Evolutionary conservation across 2,888 invertebrate genomes (phyloP).

Genomic region (Mesorhabditis spiculigera): DNA sequence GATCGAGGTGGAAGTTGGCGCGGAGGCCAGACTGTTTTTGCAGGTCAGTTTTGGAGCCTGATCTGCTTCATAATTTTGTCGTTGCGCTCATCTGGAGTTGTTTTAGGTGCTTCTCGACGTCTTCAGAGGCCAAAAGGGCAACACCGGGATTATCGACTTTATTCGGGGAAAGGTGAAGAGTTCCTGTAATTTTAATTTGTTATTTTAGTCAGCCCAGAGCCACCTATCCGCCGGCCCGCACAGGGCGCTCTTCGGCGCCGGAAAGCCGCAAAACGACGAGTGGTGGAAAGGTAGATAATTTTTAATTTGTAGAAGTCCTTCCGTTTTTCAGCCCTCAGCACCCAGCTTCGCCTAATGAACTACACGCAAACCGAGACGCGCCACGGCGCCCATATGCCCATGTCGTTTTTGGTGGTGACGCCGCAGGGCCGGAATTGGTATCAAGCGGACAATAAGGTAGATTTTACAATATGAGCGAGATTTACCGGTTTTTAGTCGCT

Average conservation of each 20-base stretch:
- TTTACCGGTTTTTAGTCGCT: not conserved
- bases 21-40: not conserved
- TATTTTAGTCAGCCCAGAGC: conserved; percentile 23
- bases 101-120: conserved; percentile 28
- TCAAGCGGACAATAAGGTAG: too few relatives aligned
- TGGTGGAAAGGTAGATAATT: conserved; percentile 28
- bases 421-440: too few relatives aligned
- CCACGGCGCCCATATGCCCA: too few relatives aligned
- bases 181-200: not conserved
- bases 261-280: conserved; percentile 18
- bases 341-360: not conserved
- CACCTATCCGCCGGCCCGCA: conserved; percentile 16
- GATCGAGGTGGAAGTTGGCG: not conserved
- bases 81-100: conserved; percentile 9
- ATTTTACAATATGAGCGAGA: too few relatives aligned
- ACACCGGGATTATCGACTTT: conserved; percentile 39
- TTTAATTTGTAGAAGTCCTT: not conserved
- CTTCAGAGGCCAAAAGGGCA: conserved; percentile 32
- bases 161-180: conserved; percentile 29
- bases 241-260: conserved; percentile 21
- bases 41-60: not conserved
- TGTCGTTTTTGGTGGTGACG: too few relatives aligned
- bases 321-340: not conserved
- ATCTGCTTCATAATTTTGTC: not conserved
- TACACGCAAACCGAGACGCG: too few relatives aligned